Evolutionary conservation across 2,888 invertebrate genomes (phyloP).

Genomic region (Drosophila dives): DNA sequence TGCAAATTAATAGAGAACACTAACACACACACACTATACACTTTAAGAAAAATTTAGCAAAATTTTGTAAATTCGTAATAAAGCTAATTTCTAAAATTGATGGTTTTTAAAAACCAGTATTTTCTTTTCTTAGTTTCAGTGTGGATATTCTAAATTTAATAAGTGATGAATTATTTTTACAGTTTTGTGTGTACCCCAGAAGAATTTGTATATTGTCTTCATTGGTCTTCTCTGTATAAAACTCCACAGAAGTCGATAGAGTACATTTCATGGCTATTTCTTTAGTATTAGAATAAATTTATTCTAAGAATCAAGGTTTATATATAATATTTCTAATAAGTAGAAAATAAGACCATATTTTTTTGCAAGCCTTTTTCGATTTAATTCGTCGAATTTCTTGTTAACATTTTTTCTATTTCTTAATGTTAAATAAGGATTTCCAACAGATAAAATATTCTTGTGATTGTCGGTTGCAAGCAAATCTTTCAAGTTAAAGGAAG

Average conservation of each 20-base stretch:
- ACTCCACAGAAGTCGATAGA: background rate
- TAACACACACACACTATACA: slow-evolving; percentile 13
- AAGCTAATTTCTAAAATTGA: background rate
- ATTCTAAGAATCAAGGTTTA: background rate
- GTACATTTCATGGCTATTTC: background rate
- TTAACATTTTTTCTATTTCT: background rate
- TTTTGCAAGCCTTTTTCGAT: background rate
- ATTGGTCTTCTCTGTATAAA: background rate
- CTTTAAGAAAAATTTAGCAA: background rate
- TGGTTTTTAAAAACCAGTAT: background rate
- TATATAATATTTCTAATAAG: background rate
- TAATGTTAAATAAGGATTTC: too few species aligned
- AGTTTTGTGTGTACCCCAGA: background rate
- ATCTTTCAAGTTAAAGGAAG: background rate
- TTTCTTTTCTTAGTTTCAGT: background rate
- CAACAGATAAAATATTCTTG: background rate
- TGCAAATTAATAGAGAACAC: slow-evolving; percentile 76
- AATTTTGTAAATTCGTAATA: background rate
- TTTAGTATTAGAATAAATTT: background rate
- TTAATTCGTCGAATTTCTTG: background rate
- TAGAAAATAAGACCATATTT: background rate
- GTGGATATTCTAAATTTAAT: background rate
- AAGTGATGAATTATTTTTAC: too few species aligned
- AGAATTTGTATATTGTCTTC: background rate
- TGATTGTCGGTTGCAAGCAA: background rate